phyloP scores from a whole-genome alignment of 2,113 vertebrate genomes.

The Uria lomvia region DNA sequence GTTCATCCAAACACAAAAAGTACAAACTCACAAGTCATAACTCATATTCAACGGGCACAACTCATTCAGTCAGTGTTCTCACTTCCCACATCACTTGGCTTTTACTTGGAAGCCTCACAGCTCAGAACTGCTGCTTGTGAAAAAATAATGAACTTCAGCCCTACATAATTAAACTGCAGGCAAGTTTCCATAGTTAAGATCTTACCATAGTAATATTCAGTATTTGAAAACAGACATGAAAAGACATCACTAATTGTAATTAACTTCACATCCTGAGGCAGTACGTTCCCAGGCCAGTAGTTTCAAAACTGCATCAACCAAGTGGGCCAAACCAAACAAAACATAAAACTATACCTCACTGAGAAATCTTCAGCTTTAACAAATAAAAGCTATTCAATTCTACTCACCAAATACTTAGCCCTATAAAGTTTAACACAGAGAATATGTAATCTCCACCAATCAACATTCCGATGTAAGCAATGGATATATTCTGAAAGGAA shows the following conservation, averaged over 20 bases:
- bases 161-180: neutral
- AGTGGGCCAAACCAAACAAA: neutral
- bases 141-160: neutral
- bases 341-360: neutral
- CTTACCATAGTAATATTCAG: neutral
- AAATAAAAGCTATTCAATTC: constrained; percentile 6
- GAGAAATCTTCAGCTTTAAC: neutral
- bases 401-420: constrained; percentile 92
- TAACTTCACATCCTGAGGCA: neutral
- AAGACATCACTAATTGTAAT: neutral
- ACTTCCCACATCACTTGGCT: neutral
- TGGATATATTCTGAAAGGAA: constrained; percentile 84
- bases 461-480: constrained; percentile 89
- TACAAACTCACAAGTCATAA: neutral
- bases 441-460: constrained; percentile 91
- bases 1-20: neutral
- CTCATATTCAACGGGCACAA: neutral
- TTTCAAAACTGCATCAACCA: neutral
- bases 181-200: neutral
- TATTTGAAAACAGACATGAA: neutral
- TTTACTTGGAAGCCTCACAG: neutral
- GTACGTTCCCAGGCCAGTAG: neutral
- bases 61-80: neutral
- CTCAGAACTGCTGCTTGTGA: neutral
- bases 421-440: constrained; percentile 87